Base-by-base conservation (phyloP, 2,888 invertebrate species). In the Sesia bembeciformis region DNA sequence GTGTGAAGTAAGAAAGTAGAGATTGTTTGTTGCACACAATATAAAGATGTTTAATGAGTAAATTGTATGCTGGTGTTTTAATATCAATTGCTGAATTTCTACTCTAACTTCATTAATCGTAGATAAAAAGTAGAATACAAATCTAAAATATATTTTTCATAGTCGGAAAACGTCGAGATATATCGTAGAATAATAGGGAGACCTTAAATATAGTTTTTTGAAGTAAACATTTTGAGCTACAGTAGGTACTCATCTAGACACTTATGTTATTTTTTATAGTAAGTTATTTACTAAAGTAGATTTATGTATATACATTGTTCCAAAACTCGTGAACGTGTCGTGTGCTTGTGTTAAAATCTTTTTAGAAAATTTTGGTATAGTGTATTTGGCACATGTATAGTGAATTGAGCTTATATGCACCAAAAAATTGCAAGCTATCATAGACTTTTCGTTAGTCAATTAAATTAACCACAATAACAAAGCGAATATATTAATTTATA, bases 291-390 rank as follows among this genome's bases (percentile, higher is more conserved):
- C 4, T 43, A 49, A 43, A 7, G 38, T 38, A 5, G 4, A 38
- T 76, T 68, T 81, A 81, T 83, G 83, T 66, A 74, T 83, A 83
- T 85, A 86, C 86, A 85, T 80, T 74, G 81, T 70, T 85, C 82
- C 84, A 84, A 85, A 84, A 85, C 69, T 77, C 69, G 60, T 71
- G 70, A 68, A 64, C 55, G 69, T 72, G 68, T 67, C 62, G 58
- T 49, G 75, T 68, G 72, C 68, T 66, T 60, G 64, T 67, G 68
- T 69, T 58, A 67, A 68, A 64, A 62, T 60, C 63, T 42, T 56
- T 58, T 63, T 56, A 56, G 57, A 57, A 63, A 61, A 62, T 62
- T 52, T 66, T 60, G 54, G 56, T 62, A 53, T 53, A 64, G 63
- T 72, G 66, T 52, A 62, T 83, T 85, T 85, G 84, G 84, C 84